Evolutionary conservation across 2,113 vertebrate genomes (phyloP).

Genomic region (Sula dactylatra): DNA sequence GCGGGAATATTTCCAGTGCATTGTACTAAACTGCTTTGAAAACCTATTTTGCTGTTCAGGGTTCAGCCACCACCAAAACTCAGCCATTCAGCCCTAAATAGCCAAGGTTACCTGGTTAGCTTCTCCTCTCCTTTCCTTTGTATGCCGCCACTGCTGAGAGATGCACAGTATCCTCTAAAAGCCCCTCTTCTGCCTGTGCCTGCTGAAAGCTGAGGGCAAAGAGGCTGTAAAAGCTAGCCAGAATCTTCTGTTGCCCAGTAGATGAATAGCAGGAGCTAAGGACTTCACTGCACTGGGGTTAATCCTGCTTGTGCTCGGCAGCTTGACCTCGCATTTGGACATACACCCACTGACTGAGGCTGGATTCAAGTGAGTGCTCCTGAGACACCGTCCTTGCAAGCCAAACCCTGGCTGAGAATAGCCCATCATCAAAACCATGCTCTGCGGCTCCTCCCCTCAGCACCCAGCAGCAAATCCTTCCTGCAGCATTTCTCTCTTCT

Average conservation of each 20-base stretch:
- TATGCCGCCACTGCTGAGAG: not conserved
- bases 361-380: not conserved
- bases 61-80: not conserved
- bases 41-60: not conserved
- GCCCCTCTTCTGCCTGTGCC: not conserved
- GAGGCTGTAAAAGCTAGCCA: not conserved
- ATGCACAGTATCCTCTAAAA: not conserved
- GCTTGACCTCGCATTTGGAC: not conserved
- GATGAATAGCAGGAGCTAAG: not conserved
- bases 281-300: not conserved
- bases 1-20: not conserved
- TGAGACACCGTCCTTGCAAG: not conserved
- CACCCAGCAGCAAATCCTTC: not conserved
- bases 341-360: fast-evolving
- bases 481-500: not conserved
- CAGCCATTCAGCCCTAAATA: not conserved
- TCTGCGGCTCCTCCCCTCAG: not conserved
- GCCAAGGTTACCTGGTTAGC: not conserved
- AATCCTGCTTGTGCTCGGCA: not conserved
- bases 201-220: slow-evolving; percentile 2
- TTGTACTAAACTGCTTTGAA: not conserved
- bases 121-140: not conserved
- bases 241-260: not conserved
- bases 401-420: not conserved
- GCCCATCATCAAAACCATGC: not conserved